phyloP scores from a whole-genome alignment of 2,797 vertebrate genomes.

The Crocidura indochinensis region DNA sequence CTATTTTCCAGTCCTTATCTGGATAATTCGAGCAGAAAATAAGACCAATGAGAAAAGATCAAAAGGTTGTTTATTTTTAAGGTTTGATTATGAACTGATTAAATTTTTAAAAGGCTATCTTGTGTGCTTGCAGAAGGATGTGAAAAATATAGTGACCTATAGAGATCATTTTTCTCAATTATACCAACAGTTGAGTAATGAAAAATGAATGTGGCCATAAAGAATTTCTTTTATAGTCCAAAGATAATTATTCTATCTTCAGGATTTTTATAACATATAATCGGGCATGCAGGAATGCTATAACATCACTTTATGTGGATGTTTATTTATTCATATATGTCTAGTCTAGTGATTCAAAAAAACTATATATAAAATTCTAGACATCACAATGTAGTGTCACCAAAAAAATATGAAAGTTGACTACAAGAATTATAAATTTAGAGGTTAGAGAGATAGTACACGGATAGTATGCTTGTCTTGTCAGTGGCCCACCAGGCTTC shows the following conservation, averaged over 20 bases:
- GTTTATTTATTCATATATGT: conserved; percentile 13
- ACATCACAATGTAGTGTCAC: conserved; percentile 4
- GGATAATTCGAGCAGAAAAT: conserved; percentile 73
- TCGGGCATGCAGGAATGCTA: conserved; percentile 4
- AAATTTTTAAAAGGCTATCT: conserved; percentile 62
- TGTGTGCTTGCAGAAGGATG: neutral
- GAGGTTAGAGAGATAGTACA: no score
- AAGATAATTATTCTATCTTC: conserved; percentile 29
- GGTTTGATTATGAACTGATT: conserved; percentile 51
- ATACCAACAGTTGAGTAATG: conserved; percentile 3
- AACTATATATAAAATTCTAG: conserved; percentile 7
- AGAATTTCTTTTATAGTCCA: conserved; percentile 20
- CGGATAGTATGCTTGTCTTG: no score
- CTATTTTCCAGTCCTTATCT: conserved; percentile 81
- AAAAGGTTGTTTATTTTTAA: conserved; percentile 73
- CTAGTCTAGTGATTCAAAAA: conserved; percentile 38
- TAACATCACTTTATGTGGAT: conserved; percentile 1
- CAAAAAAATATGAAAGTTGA: conserved; percentile 27
- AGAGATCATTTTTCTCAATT: conserved; percentile 40
- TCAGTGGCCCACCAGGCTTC: no score
- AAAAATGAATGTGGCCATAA: conserved; percentile 27
- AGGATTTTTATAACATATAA: conserved; percentile 6
- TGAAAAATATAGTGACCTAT: conserved; percentile 14
- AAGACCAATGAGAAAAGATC: conserved; percentile 44
- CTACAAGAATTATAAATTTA: neutral